Evolutionary conservation across 1,140 invertebrate species (phyloP).

Genomic region (Macrotrachela quadricornifera): DNA sequence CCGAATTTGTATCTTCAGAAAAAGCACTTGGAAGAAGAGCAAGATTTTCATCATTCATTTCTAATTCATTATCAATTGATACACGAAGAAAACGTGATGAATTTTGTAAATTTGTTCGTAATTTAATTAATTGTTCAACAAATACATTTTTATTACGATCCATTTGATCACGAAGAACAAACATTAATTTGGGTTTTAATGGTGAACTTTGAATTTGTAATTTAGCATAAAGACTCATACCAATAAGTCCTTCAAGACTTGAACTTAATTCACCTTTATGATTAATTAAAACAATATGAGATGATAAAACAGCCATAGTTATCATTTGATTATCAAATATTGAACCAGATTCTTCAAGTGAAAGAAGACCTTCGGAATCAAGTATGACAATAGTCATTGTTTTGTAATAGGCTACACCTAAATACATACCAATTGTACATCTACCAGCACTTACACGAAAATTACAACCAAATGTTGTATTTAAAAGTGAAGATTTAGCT

Average conservation of each 20-base stretch:
- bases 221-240: neutral
- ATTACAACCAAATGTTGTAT: constrained; percentile 8
- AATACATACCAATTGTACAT: constrained; percentile 7
- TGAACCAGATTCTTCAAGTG: neutral
- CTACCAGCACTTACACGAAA: constrained; percentile 9
- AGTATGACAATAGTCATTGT: neutral
- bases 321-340: neutral
- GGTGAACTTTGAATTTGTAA: neutral
- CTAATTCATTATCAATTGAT: neutral
- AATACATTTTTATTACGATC: neutral
- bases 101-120: neutral
- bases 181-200: neutral
- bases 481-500: constrained; percentile 5
- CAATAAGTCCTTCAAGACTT: neutral
- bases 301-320: neutral
- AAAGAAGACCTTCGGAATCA: neutral
- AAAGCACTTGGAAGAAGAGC: neutral
- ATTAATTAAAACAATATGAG: neutral
- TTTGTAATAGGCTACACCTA: neutral
- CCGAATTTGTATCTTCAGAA: neutral
- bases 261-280: constrained; percentile 1
- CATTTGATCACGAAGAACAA: neutral
- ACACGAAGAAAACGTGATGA: neutral
- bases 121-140: neutral
- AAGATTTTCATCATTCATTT: neutral